Base-by-base conservation (phyloP, 2,113 vertebrate species). In the Micronycteris hirsuta region DNA sequence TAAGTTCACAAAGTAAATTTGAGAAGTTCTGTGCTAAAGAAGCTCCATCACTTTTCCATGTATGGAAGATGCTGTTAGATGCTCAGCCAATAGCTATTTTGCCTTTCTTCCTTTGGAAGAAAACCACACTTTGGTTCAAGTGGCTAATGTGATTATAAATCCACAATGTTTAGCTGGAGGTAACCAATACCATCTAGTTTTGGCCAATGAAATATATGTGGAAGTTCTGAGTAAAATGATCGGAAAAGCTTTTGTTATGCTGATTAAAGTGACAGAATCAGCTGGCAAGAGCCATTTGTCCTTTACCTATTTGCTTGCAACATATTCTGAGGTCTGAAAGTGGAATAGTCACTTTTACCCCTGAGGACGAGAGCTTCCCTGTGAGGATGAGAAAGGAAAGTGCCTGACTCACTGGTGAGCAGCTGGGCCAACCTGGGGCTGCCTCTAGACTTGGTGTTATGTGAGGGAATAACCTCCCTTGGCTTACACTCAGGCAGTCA, bases 1-100 rank as follows among this genome's bases (percentile, higher is more conserved):
- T n/a, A 43, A 36, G 14, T 33, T 88, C 45, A 28, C 71, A 78
- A 31, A 63, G 61, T 12, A 45, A 82, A 36, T 13, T 36, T 24
- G 68, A 54, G 43, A 38, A 58, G 19, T 49, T 84, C 41, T 56
- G 15, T 43, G 12, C 83, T 84, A 11, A n/a, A 76, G 67, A 81
- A 67, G 43, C 26, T 67, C 52, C 5, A 7, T 41, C 43, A 5
- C 4, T 31, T 4, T 24, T 8, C 1, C 10, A 20, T 0, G 13
- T 52, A 81, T 31, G 3, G 31, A 9, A 28, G 31, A 43, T 5
- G 13, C 16, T 8, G 15, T 19, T 26, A 22, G 17, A 52, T 24
- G 28, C 24, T n/a, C 13, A 11, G 47, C 17, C 28, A 17, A 14
- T 6, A 14, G 33, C 33, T 24, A 26, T 13, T 61, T 26, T 38